Conservation (phyloP, 2,797 vertebrate genomes). For the Mycteria americana region DNA sequence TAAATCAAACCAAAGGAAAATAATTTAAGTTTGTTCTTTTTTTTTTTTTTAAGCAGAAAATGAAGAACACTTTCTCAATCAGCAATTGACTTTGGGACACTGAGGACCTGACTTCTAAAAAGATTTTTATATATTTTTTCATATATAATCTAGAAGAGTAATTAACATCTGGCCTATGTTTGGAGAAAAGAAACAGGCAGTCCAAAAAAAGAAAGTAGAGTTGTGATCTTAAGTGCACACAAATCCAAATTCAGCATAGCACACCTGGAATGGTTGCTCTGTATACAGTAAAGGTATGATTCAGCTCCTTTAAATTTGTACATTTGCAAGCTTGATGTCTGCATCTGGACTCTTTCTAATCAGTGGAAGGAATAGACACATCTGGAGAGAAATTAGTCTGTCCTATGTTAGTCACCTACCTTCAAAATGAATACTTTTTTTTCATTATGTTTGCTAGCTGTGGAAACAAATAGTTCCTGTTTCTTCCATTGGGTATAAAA, state of each 20-base stretch:
- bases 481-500: not conserved
- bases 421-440: not conserved
- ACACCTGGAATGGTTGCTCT: not conserved
- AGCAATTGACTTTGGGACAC: not conserved
- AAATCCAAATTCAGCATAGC: not conserved
- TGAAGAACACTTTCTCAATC: not conserved
- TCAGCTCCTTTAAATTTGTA: not conserved
- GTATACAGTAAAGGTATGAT: not conserved
- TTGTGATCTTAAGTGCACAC: not conserved
- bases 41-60: not conserved
- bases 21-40: not conserved
- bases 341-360: not conserved
- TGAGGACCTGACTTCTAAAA: not conserved
- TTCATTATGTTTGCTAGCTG: not conserved
- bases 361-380: not conserved
- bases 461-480: not conserved
- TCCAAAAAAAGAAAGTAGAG: not conserved
- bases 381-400: not conserved
- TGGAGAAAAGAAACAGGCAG: not conserved
- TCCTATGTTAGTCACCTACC: not conserved
- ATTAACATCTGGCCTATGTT: not conserved
- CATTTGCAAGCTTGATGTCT: not conserved
- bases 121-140: not conserved
- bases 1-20: not conserved
- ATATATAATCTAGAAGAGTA: not conserved